Percentiles rank a stretch among this genome's conserved stretches.
Conservation (phyloP, 2,797 vertebrate species). For the Smutsia gigantea region DNA sequence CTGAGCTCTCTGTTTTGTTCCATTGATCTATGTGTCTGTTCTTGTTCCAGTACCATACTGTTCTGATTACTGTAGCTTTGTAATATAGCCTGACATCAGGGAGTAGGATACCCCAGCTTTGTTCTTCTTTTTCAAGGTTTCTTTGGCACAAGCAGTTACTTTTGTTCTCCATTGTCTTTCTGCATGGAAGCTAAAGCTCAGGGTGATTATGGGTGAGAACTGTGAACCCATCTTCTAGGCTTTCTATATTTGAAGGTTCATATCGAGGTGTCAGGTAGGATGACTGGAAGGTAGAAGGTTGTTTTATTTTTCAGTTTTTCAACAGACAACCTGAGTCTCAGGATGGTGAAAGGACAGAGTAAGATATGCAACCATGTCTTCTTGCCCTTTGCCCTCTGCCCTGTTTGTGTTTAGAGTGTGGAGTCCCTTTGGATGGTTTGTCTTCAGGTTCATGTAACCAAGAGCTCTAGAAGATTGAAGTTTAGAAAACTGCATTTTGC, state of each 20-base stretch:
- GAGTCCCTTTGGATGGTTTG: background rate
- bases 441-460: background rate
- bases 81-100: too few species aligned
- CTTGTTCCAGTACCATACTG: too few species aligned
- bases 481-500: background rate
- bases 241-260: background rate
- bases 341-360: background rate
- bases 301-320: background rate
- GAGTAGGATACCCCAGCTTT: too few species aligned
- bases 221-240: background rate
- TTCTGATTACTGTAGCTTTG: too few species aligned
- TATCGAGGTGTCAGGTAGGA: background rate
- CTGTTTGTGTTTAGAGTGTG: fast-evolving
- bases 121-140: too few species aligned
- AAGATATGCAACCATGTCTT: background rate
- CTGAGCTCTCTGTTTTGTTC: too few species aligned
- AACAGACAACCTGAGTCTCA: background rate
- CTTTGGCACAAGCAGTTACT: too few species aligned
- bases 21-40: too few species aligned
- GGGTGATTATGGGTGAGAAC: background rate
- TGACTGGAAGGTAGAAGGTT: fast-evolving
- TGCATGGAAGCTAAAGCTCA: background rate
- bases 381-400: background rate
- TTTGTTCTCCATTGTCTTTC: background rate
- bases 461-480: background rate